Conservation (phyloP, 2,797 vertebrate species). For the Triplophysa yarkandensis region DNA sequence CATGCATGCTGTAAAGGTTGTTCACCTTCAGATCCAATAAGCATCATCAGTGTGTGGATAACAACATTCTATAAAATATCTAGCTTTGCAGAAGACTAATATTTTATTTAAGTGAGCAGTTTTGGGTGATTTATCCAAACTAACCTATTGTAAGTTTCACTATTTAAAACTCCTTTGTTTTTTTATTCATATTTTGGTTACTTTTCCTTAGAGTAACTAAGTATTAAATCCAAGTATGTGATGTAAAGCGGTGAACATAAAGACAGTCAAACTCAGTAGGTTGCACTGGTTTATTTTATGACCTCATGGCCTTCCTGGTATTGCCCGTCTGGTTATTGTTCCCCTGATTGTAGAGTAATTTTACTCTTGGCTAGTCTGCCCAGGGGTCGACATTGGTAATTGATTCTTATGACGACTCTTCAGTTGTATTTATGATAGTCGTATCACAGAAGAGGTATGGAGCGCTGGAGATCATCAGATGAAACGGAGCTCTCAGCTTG, state of each 20-base stretch:
- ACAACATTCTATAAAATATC: no score
- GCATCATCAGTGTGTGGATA: no score
- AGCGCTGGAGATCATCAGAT: slow-evolving; percentile 29
- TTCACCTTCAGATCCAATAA: no score
- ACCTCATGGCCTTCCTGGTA: slow-evolving; percentile 36
- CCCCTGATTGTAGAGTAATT: slow-evolving; percentile 46
- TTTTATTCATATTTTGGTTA: no score
- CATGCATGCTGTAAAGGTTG: no score
- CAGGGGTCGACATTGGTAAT: slow-evolving; percentile 18
- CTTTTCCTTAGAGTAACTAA: no score
- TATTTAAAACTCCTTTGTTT: no score
- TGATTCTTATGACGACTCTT: slow-evolving; percentile 34
- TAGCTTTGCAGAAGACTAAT: no score
- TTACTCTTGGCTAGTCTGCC: neutral
- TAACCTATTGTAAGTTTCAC: no score
- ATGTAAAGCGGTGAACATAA: neutral
- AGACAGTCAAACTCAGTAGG: slow-evolving; percentile 6
- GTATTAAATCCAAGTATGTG: no score
- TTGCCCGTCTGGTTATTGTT: slow-evolving; percentile 25
- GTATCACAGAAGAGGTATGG: neutral
- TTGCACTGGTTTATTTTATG: slow-evolving; percentile 41
- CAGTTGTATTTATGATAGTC: slow-evolving; percentile 39
- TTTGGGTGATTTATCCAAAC: no score
- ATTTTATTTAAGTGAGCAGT: no score
- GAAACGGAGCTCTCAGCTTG: neutral